Percentiles rank a stretch among this genome's conserved stretches.
Conservation (phyloP, 2,113 vertebrate species). For the Psilopsiagon aymara region DNA sequence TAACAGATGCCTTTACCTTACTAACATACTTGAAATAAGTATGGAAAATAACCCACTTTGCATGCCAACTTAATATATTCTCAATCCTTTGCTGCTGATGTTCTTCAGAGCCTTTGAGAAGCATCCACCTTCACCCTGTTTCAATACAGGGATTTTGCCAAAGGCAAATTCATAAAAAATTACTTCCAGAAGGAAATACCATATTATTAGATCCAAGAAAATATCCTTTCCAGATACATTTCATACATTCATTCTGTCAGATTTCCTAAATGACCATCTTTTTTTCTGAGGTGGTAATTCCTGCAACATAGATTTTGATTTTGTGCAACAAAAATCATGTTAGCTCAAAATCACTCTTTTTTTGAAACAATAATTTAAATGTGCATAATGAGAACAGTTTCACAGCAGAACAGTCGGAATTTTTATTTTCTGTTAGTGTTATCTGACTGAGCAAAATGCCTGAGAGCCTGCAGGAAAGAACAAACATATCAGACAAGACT, state of each 20-base stretch:
- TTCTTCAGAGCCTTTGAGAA: not conserved
- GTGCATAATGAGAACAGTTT: not conserved
- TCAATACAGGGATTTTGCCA: not conserved
- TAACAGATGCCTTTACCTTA: not conserved
- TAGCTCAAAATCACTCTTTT: not conserved
- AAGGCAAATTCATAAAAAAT: not conserved
- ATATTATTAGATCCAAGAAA: not conserved
- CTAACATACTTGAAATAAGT: not conserved
- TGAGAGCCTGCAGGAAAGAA: not conserved
- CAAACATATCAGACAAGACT: not conserved
- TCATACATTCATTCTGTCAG: not conserved
- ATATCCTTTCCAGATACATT: not conserved
- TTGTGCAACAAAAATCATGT: not conserved
- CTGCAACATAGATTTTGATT: constrained; percentile 9
- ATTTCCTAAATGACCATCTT: not conserved
- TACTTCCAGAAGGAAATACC: not conserved
- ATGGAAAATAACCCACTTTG: not conserved
- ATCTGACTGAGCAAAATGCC: not conserved
- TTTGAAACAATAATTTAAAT: not conserved
- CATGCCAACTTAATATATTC: not conserved
- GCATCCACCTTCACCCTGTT: not conserved
- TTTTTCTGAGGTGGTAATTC: constrained; percentile 11
- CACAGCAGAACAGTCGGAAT: not conserved
- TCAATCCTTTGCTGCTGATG: not conserved
- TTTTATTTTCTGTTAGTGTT: not conserved